These are phyloP conservation scores for Trachymyrmex septentrionalis DNA, from an alignment of 1,140 invertebrate genomes.

Conservation along the genomic window DNA sequence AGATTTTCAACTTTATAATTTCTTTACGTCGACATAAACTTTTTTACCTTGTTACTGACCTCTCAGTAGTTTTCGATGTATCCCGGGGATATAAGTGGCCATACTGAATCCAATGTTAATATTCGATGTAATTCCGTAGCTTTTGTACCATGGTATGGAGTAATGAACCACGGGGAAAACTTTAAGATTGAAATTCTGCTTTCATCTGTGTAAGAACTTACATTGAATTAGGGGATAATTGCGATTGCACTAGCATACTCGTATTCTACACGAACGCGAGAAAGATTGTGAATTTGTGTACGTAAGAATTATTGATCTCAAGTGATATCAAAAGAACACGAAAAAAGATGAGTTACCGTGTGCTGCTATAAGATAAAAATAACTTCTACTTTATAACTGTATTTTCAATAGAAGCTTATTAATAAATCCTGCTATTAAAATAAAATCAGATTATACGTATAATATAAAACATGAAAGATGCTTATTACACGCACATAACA, in stretches of 20 bases:
- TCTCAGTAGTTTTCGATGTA: constrained; percentile 62
- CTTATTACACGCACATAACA: not conserved
- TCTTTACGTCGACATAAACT: constrained; percentile 71
- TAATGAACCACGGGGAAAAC: constrained; percentile 51
- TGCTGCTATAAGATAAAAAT: constrained; percentile 7
- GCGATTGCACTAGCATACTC: constrained; percentile 12
- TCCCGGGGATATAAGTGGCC: constrained; percentile 62
- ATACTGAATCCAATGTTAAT: constrained; percentile 64
- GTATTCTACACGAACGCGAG: not conserved
- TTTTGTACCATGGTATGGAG: constrained; percentile 43
- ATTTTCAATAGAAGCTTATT: constrained; percentile 15
- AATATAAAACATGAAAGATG: not conserved
- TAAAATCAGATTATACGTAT: not conserved
- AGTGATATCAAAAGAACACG: not conserved
- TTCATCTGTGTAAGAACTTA: constrained; percentile 50
- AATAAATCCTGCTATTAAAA: constrained; percentile 32
- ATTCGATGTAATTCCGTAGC: constrained; percentile 62
- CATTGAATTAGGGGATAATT: constrained; percentile 52
- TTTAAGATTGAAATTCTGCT: constrained; percentile 54
- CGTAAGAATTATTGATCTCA: constrained; percentile 31
- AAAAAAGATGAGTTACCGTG: not conserved
- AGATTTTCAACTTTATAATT: constrained; percentile 76
- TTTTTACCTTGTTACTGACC: constrained; percentile 72
- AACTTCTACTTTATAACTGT: not conserved
- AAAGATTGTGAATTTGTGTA: not conserved